Evolutionary conservation across 2,888 invertebrate species (phyloP), one percentile per base, ranked within the genome.

Genomic region (Selenia dentaria): DNA sequence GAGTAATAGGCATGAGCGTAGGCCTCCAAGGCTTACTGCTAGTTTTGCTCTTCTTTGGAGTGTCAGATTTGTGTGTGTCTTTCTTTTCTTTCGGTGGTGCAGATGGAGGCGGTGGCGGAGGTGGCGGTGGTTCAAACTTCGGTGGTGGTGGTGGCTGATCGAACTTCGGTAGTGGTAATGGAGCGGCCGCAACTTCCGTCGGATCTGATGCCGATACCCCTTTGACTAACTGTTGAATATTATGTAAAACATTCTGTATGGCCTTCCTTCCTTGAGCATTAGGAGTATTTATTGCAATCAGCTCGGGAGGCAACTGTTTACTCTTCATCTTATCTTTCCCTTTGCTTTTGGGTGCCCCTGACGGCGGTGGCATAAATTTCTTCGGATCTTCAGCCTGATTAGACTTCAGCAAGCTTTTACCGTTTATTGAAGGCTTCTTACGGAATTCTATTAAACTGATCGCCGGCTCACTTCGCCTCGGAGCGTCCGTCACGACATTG

Each of bases 11-110:
- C 85, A 95, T 93, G 14, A 95, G 81, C 3, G 94, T 94, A 0
- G 95, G 95, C 44, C 94, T 85, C 95, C 95, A 95, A 45, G 93
- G 93, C 64, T 94, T 94, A 37, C 92, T 92, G 33, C 93, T 90
- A 0, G 90, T 82, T 52, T 84, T 90, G 6, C 75, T 62, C 51
- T 91, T 91, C 62, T 89, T 91, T 0, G 83, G 75, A 0, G 79
- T 70, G 1, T 85, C 83, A 0, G 67, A 54, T 44, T 80, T 62
- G 18, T 16, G 14, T 2, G 13, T 13, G 5, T 82, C 77, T 70
- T 91, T 89, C 38, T 85, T 82, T 31, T 84, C 83, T 37, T 81
- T 83, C 2, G 51, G 10, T 8, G 35, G 34, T 10, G 33, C 32
- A 1, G 33, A 14, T 2, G 16, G 18, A 0, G 62, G 62, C 0